Base-by-base conservation (phyloP, 2,113 vertebrate genomes). In the Oncorhynchus keta region DNA sequence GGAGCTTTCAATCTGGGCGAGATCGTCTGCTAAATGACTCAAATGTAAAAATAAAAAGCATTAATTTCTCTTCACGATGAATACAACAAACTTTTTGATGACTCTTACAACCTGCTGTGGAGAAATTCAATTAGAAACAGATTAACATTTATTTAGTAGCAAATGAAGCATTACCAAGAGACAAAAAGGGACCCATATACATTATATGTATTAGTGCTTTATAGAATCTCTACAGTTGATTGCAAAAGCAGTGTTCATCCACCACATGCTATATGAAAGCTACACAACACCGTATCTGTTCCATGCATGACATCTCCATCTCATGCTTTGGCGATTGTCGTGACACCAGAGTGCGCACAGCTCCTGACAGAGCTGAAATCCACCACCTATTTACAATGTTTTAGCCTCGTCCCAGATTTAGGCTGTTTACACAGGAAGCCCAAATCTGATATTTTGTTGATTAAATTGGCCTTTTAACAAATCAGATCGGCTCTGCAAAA, bases 201-300 rank as follows among this genome's bases (percentile, higher is more conserved):
- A 85, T 24, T 24, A 24, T 24, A 24, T 24, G 24, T 24, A 85
- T 78, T 92, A 24, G 88, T 91, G 92, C 88, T 93, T 93, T 93
- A 93, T 80, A 87, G 73, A 87, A 68, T 78, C 82, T 85, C 72
- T 87, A 91, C 78, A 74, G 72, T 80, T 88, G 85, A 91, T 89
- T 87, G 80, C 72, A 80, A 83, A 73, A 82, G 83, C 83, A 83
- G 77, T 73, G 66, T 71, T 77, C 68, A 79, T 65, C 70, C 30
- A 48, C 70, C 69, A 74, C 22, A 6, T 55, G n/a, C 71, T 66
- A 22, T 78, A 49, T 35, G 30, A 57, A 67, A 65, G 59, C 45
- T 14, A 77, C 45, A 68, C 65, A 32, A 68, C 13, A 35, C 22
- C 4, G 39, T 65, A 49, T 65, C 62, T 48, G 14, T 39, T 16